Evolutionary conservation across 2,888 invertebrate genomes (phyloP).

Genomic region (Lepidonotus clava): DNA sequence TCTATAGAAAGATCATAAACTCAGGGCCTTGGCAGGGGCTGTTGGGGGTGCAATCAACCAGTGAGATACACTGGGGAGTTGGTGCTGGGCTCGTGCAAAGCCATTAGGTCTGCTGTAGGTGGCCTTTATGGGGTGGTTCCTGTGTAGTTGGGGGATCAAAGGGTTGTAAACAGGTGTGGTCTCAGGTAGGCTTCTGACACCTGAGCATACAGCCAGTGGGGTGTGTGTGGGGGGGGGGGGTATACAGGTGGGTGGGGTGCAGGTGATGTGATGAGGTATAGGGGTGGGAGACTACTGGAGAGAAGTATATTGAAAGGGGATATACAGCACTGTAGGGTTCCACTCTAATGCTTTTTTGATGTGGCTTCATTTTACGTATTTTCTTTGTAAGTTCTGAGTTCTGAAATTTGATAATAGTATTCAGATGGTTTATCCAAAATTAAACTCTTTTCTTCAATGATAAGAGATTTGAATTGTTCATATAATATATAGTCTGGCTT

Average conservation of each 20-base stretch:
- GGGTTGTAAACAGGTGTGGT: background rate
- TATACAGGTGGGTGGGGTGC: background rate
- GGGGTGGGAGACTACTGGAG: background rate
- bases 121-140: background rate
- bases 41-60: background rate
- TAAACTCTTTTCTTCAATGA: no score
- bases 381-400: no score
- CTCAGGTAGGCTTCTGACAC: no score
- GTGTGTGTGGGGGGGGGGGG: background rate
- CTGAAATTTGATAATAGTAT: no score
- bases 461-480: no score
- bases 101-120: background rate
- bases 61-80: background rate
- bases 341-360: no score
- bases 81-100: background rate
- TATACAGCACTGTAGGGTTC: no score
- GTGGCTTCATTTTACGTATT: no score
- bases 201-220: no score
- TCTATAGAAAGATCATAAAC: background rate
- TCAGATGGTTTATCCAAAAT: no score
- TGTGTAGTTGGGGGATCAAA: slow-evolving; percentile 10
- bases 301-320: background rate
- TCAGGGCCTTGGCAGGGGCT: background rate
- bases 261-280: background rate
- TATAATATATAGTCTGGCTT: no score